Conservation (phyloP, 2,113 vertebrate species). For the Mungos mungo region DNA sequence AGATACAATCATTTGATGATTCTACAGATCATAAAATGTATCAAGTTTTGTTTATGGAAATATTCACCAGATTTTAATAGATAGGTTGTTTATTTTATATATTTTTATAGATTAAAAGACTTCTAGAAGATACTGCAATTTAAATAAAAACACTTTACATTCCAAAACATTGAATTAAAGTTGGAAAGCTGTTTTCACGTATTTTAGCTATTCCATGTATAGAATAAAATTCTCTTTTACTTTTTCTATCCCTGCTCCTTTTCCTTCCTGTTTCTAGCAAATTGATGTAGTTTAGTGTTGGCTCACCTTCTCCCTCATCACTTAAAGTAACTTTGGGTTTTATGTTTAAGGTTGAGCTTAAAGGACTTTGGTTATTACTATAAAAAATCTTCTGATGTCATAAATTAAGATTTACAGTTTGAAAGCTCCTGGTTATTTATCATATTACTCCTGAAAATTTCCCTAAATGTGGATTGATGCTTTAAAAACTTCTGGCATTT, state of each 20-base stretch:
- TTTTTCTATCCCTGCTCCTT: slow-evolving; percentile 76
- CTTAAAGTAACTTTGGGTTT: slow-evolving; percentile 81
- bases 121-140: slow-evolving; percentile 79
- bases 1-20: slow-evolving; percentile 1
- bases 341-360: slow-evolving; percentile 87
- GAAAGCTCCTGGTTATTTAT: slow-evolving; percentile 60
- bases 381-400: slow-evolving; percentile 62
- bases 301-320: slow-evolving; percentile 79
- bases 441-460: slow-evolving; percentile 55
- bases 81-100: background rate
- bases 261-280: slow-evolving; percentile 75
- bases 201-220: slow-evolving; percentile 81
- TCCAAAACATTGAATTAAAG: slow-evolving; percentile 30
- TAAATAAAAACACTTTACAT: slow-evolving; percentile 64
- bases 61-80: slow-evolving; percentile 30
- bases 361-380: slow-evolving; percentile 83
- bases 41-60: slow-evolving; percentile 13
- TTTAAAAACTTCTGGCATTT: slow-evolving; percentile 55
- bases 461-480: slow-evolving; percentile 43
- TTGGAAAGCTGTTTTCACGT: slow-evolving; percentile 61
- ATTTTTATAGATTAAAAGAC: background rate
- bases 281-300: slow-evolving; percentile 85
- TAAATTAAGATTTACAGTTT: slow-evolving; percentile 59
- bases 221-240: slow-evolving; percentile 83
- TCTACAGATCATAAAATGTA: slow-evolving; percentile 32